Conservation (phyloP, 2,888 invertebrate genomes). For the Catocala sponsa region DNA sequence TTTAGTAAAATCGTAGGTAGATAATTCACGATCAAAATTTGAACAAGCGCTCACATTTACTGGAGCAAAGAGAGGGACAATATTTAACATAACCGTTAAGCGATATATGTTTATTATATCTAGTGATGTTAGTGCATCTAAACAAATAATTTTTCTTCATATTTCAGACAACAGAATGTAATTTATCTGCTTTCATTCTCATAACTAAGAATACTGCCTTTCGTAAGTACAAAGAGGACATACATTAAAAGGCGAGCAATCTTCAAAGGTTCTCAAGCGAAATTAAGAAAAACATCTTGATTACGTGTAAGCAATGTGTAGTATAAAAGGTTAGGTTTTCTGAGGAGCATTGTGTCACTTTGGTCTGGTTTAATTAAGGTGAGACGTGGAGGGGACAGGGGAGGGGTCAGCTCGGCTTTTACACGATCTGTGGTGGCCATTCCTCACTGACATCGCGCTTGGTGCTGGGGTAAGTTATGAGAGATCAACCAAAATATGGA, state of each 20-base stretch:
- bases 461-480: slow-evolving; percentile 31
- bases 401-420: slow-evolving; percentile 48
- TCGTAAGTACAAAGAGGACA: slow-evolving; percentile 36
- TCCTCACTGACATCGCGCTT: slow-evolving; percentile 55
- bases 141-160: background rate
- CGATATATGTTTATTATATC: no score
- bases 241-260: slow-evolving; percentile 23
- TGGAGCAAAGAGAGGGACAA: no score
- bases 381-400: slow-evolving; percentile 45
- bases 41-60: no score
- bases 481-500: slow-evolving; percentile 6
- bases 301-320: slow-evolving; percentile 32
- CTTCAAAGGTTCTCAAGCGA: slow-evolving; percentile 22
- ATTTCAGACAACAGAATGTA: background rate
- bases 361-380: slow-evolving; percentile 64
- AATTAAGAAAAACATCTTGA: slow-evolving; percentile 43
- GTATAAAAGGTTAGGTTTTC: slow-evolving; percentile 30
- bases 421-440: slow-evolving; percentile 60
- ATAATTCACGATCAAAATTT: no score
- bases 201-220: background rate
- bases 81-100: no score
- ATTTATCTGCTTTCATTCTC: background rate
- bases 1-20: no score
- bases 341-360: slow-evolving; percentile 31
- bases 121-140: background rate